Base-by-base conservation (phyloP, 2,113 vertebrate genomes). In the Silurus asotus region DNA sequence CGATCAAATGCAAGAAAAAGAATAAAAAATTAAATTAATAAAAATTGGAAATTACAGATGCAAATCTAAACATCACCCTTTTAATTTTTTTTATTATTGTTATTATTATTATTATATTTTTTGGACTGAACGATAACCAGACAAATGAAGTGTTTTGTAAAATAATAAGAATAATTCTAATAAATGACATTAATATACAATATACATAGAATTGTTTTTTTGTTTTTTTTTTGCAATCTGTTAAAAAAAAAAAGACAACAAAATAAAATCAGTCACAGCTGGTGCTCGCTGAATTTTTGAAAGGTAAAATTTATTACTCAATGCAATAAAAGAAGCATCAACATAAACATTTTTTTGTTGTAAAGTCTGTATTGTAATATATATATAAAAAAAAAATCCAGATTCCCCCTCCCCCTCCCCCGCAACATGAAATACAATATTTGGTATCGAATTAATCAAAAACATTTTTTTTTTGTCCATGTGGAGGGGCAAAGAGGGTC, bases 361-460 rank as follows among this genome's bases (percentile, higher is more conserved):
- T 95, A 95, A 94, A 95, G 93, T 94, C 93, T 95, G 94, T 95
- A 94, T 88, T 94, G 92, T 95, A 95, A 94, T 92, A 94, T 94
- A 94, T n/a, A n/a, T n/a, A n/a, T n/a, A 94, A 93, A 93, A 93
- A 90, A 89, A 89, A 37, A 49, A 37, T 37, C 37, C 37, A 37
- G 37, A 37, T 37, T 37, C 37, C 37, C 37, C 37, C 37, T 37
- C 37, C 37, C 37, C 37, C 37, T 37, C 37, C 37, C 37, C 37
- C 37, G 2, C 37, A 37, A 93, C 87, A 92, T 90, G 88, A 93
- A 93, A 90, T 93, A 90, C 90, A 92, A 92, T 92, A 92, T 93
- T 92, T 93, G 89, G 89, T 90, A 88, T 88, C 90, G 84, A 76
- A 90, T 86, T 91, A 87, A 88, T 90, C 81, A 92, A 93, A 77